Evolutionary conservation across 2,888 invertebrate genomes (phyloP).

Genomic region (Conistra vaccinii): DNA sequence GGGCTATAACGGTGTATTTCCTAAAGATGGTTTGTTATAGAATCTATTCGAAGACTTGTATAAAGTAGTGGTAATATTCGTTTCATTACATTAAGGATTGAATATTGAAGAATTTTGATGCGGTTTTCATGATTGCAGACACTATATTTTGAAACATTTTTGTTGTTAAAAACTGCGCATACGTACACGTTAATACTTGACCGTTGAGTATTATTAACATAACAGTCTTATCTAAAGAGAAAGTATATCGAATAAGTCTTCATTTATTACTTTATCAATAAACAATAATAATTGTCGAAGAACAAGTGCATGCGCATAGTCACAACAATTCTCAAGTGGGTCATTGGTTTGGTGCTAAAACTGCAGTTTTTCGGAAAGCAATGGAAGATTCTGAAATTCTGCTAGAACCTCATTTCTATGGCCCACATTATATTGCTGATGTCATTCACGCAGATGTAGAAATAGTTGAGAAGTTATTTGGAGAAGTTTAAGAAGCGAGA

Average conservation of each 20-base stretch:
- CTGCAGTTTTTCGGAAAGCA: constrained; percentile 57
- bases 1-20: not conserved
- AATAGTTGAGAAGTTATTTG: constrained; percentile 25
- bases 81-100: too few relatives aligned
- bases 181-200: constrained; percentile 31
- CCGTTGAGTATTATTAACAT: constrained; percentile 43
- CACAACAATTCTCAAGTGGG: constrained; percentile 51
- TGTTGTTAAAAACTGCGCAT: constrained; percentile 19
- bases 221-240: constrained; percentile 54
- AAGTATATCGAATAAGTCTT: constrained; percentile 52
- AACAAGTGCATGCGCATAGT: constrained; percentile 22
- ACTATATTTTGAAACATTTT: constrained; percentile 4
- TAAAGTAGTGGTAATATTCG: too few relatives aligned
- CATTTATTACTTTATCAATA: constrained; percentile 53
- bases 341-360: constrained; percentile 54
- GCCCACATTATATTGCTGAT: constrained; percentile 58
- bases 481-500: not conserved
- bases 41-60: not conserved
- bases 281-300: constrained; percentile 43
- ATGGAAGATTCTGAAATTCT: constrained; percentile 27
- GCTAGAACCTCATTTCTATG: constrained; percentile 41
- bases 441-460: constrained; percentile 10
- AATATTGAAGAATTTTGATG: not conserved
- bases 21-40: not conserved
- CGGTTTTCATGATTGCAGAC: not conserved